Conservation (phyloP, 2,888 invertebrate genomes). For the Oligia fasciuncula region DNA sequence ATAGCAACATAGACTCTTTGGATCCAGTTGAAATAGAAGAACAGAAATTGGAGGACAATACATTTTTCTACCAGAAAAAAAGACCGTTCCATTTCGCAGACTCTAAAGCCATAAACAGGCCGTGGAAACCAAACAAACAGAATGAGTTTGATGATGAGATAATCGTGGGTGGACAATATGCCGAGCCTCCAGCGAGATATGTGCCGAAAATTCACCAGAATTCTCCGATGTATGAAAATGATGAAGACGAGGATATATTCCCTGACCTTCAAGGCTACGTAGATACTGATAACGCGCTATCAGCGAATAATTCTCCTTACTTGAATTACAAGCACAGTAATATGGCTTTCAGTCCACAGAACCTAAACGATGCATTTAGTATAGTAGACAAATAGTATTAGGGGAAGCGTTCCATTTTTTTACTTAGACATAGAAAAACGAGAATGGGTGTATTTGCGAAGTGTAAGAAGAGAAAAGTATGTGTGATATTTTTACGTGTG, state of each 20-base stretch:
- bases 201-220: constrained; percentile 73
- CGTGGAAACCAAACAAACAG: constrained; percentile 69
- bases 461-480: constrained; percentile 3
- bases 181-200: constrained; percentile 84
- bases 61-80: constrained; percentile 63
- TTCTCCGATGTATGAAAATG: constrained; percentile 68
- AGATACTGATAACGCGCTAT: constrained; percentile 72
- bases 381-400: constrained; percentile 77
- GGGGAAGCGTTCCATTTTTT: not conserved
- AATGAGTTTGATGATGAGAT: constrained; percentile 70
- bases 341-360: constrained; percentile 87
- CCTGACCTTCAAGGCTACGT: constrained; percentile 65
- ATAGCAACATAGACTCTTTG: constrained; percentile 12
- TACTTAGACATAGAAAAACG: not conserved
- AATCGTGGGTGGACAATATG: constrained; percentile 84
- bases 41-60: constrained; percentile 49
- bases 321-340: constrained; percentile 86
- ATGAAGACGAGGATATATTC: constrained; percentile 67
- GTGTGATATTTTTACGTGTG: constrained; percentile 32
- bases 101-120: constrained; percentile 67
- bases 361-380: constrained; percentile 87
- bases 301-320: constrained; percentile 81
- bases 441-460: constrained; percentile 1
- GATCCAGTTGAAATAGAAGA: not conserved
- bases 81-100: constrained; percentile 67